Base-by-base conservation (phyloP, 2,888 invertebrate genomes). In the Tetanocera ferruginea region DNA sequence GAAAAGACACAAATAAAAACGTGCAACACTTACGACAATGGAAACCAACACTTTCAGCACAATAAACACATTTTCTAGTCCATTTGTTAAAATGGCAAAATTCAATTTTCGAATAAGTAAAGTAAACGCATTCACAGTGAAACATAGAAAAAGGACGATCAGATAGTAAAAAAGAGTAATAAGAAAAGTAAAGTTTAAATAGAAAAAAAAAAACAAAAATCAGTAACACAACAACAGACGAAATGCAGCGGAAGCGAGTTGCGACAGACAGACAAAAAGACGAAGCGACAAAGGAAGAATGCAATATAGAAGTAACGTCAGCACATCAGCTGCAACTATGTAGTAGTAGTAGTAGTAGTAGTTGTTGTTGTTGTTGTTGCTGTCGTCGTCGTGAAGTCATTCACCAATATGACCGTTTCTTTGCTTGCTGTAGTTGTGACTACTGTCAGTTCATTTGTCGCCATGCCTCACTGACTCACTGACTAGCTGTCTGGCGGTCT, bases 41-140 rank as follows among this genome's bases (percentile, higher is more conserved):
- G 25, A 52, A 23, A 49, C 51, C 14, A 69, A 69, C 43, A 28
- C 49, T 25, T 49, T 69, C 51, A 72, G 37, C 43, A 37, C 66
- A 70, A 76, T 70, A 69, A 79, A 79, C 37, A 37, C 76, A 79
- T 76, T 79, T 79, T 79, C 73, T 73, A 71, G 76, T 76, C 76
- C 76, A 76, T 79, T 79, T 79, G 70, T 62, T 31, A 19, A 73
- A 79, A 69, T 60, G 69, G 51, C 69, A 67, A 43, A 73, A 79
- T 73, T 49, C 62, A 73, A 79, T 73, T 69, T 74, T 79, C 11
- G 14, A 2, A 43, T 43, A 11, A 43, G 37, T 37, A 37, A 37
- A 37, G 43, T 43, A 11, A 11, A 14, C 43, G 14, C 43, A 43
- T 43, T 2, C 11, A 43, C 43, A 3, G 43, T 6, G 14, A 43